phyloP scores from a whole-genome alignment of 2,113 vertebrate species.

The Heterotis niloticus region DNA sequence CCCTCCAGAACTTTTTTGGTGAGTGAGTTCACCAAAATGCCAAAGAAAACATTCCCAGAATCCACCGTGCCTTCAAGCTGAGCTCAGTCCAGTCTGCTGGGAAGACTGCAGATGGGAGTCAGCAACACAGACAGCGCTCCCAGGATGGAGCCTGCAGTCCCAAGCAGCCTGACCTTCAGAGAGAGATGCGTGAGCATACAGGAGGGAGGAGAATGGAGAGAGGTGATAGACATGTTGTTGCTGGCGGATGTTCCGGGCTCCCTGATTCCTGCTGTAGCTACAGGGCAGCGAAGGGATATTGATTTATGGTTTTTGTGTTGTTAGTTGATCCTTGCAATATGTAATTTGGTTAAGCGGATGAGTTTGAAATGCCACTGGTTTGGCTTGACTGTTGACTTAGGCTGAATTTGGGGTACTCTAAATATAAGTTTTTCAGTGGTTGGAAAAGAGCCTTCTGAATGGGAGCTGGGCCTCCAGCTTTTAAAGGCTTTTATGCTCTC shows the following conservation, averaged over 20 bases:
- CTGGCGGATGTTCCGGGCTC: slow-evolving; percentile 47
- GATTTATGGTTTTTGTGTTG: slow-evolving; percentile 48
- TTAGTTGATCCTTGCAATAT: slow-evolving; percentile 36
- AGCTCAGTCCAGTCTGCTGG: slow-evolving; percentile 39
- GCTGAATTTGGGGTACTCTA: slow-evolving; percentile 46
- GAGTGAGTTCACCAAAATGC: slow-evolving; percentile 39
- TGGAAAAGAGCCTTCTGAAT: slow-evolving; percentile 42
- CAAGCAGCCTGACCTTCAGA: not conserved
- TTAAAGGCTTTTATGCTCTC: slow-evolving; percentile 33
- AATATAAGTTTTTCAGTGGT: slow-evolving; percentile 45
- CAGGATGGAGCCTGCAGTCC: slow-evolving; percentile 25
- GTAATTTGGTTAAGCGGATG: slow-evolving; percentile 50
- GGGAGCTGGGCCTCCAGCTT: not conserved
- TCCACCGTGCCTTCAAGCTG: slow-evolving; percentile 20
- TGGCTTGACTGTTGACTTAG: slow-evolving; percentile 22
- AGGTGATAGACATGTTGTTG: slow-evolving; percentile 48
- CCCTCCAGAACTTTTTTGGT: slow-evolving; percentile 53
- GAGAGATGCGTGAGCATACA: not conserved
- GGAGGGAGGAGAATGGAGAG: slow-evolving; percentile 30
- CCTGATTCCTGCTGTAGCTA: slow-evolving; percentile 36
- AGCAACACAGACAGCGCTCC: not conserved
- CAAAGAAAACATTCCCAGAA: slow-evolving; percentile 45
- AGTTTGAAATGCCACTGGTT: slow-evolving; percentile 43
- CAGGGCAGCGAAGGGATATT: slow-evolving; percentile 33
- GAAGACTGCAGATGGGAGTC: slow-evolving; percentile 39